Evolutionary conservation across 2,888 invertebrate species (phyloP).

Genomic region (Cyclophora albipunctata): DNA sequence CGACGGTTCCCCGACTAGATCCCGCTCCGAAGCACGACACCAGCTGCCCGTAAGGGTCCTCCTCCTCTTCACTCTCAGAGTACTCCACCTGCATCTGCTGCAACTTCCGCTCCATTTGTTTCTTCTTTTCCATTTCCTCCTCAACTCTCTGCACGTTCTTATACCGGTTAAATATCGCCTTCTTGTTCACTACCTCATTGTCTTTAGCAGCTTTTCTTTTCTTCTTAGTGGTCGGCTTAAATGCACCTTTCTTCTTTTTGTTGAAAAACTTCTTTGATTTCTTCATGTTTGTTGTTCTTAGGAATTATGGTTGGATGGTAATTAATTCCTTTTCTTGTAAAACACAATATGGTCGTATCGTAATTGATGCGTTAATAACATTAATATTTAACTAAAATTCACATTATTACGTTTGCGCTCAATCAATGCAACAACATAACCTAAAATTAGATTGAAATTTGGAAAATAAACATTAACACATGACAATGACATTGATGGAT

Average conservation of each 20-base stretch:
- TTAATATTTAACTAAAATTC: no score
- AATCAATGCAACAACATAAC: no score
- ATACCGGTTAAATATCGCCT: slow-evolving; percentile 65
- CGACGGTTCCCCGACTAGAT: slow-evolving; percentile 23
- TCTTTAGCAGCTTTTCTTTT: slow-evolving; percentile 39
- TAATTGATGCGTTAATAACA: no score
- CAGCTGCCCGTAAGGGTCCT: slow-evolving; percentile 67
- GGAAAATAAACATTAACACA: no score
- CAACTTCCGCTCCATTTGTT: slow-evolving; percentile 47
- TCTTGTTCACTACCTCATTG: slow-evolving; percentile 47
- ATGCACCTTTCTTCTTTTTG: slow-evolving; percentile 38
- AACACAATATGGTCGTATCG: no score
- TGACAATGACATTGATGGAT: no score
- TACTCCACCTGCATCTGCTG: slow-evolving; percentile 48
- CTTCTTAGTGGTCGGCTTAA: slow-evolving; percentile 37
- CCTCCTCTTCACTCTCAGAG: slow-evolving; percentile 70
- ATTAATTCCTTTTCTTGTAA: no score
- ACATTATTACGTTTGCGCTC: no score
- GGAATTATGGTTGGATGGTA: background rate
- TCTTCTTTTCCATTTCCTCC: slow-evolving; percentile 61
- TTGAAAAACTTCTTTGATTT: slow-evolving; percentile 41
- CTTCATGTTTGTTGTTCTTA: slow-evolving; percentile 30
- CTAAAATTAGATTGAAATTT: no score
- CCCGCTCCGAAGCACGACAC: slow-evolving; percentile 64
- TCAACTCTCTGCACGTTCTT: slow-evolving; percentile 65